phyloP scores from a whole-genome alignment of 2,888 invertebrate species.

The Actias luna region DNA sequence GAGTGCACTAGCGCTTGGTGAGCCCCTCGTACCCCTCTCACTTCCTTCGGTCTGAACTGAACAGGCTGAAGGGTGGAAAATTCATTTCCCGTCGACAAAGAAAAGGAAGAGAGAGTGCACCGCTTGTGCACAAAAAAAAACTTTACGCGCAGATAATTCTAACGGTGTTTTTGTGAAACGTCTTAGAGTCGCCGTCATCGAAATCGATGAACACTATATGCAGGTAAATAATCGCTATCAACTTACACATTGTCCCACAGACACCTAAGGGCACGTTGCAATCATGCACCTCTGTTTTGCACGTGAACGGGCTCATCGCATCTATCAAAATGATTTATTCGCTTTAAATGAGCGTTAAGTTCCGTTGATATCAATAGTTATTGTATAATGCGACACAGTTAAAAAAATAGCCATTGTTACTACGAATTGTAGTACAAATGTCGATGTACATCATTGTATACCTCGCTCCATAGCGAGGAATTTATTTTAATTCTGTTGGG shows the following conservation, averaged over 20 bases:
- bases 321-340: slow-evolving; percentile 69
- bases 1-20: too few relatives aligned
- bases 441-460: too few relatives aligned
- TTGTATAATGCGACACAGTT: background rate
- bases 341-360: slow-evolving; percentile 45
- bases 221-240: background rate
- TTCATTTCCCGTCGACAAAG: too few relatives aligned
- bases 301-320: slow-evolving; percentile 56
- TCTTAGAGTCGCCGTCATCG: too few relatives aligned
- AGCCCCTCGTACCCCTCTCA: too few relatives aligned
- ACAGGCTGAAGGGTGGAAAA: too few relatives aligned
- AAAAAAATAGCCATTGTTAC: background rate
- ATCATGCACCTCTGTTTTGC: slow-evolving; percentile 58
- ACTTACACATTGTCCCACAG: slow-evolving; percentile 33
- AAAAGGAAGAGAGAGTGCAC: too few relatives aligned
- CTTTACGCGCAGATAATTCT: too few relatives aligned
- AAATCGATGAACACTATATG: background rate
- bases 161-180: too few relatives aligned
- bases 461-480: too few relatives aligned
- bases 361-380: slow-evolving; percentile 17
- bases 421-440: background rate
- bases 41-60: too few relatives aligned
- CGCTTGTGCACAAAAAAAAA: too few relatives aligned
- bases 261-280: slow-evolving; percentile 49
- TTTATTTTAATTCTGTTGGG: background rate